Base-by-base conservation (phyloP, 2,888 invertebrate species). In the Eustalomyia histrio region DNA sequence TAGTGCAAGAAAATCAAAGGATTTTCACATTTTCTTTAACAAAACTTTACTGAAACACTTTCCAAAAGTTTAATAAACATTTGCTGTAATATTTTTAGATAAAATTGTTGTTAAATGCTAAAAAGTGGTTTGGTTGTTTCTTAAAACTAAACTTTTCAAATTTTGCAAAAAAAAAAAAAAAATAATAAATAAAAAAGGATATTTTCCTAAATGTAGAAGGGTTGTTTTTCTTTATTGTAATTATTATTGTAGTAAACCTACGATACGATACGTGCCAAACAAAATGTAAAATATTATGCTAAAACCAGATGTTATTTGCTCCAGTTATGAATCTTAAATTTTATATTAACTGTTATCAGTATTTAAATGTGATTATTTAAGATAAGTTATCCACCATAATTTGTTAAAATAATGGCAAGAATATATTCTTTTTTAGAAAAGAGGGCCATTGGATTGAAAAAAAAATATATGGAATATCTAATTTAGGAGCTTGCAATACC, bases 1-100 rank as follows among this genome's bases (percentile, higher is more conserved):
- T 71, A 71, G 71, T 71, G 71, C 61, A 71, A 71, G 61, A 69
- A 71, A 71, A 61, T 71, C 71, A 55, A 61, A 71, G 53, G 71
- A 61, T 71, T 71, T 69, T 71, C 71, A 71, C 71, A 61, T 71
- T 53, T 71, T 71, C 29, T 53, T 16, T n/a, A 71, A 53, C 35
- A 53, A 39, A 16, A 50, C 29, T 29, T 29, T 16, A 29, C 17
- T 33, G 35, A 17, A 39, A 53, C 43, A 39, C 17, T 50, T 33
- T 50, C 16, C 16, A 29, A 29, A 29, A 29, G 3, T n/a, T 69
- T 69, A 69, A 69, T n/a, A 16, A 58, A 58, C 12, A 50, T 52
- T 50, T 69, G 12, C 10, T 35, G 60, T 39, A 33, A n/a, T 18
- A 58, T 35, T 60, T 29, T 52, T 17, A 60, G 69, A 69, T 60